Evolutionary conservation across 2,888 invertebrate species (phyloP).

Genomic region (Rhopalosiphum nymphaeae): DNA sequence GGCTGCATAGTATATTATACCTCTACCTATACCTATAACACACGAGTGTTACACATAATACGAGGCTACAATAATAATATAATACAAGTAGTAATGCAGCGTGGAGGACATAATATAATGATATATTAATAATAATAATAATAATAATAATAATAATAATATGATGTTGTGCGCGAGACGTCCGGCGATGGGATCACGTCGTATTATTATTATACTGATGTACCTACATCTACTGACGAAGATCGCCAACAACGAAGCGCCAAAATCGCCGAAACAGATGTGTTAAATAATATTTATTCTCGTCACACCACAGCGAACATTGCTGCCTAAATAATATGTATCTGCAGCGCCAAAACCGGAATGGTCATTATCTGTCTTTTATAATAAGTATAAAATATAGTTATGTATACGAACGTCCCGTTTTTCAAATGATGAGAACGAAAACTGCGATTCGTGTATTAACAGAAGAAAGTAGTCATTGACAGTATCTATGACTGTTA

Average conservation of each 20-base stretch:
- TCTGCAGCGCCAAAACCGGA: neutral
- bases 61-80: neutral
- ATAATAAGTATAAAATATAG: neutral
- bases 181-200: neutral
- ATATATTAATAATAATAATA: slow-evolving; percentile 9
- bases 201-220: neutral
- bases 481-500: neutral
- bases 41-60: neutral
- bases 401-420: neutral
- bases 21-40: slow-evolving; percentile 1
- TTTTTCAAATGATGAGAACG: neutral
- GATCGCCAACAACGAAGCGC: slow-evolving; percentile 13
- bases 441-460: neutral
- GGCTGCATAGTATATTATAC: neutral
- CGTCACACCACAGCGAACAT: neutral
- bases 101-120: slow-evolving; percentile 19
- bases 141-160: slow-evolving; percentile 1
- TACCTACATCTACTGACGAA: neutral
- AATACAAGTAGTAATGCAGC: neutral
- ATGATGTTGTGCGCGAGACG: neutral
- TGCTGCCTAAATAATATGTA: neutral
- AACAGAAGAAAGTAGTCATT: neutral
- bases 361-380: neutral
- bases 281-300: neutral
- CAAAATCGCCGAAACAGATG: neutral